Base-by-base conservation (phyloP, 2,888 invertebrate species). In the Lymantria dispar region DNA sequence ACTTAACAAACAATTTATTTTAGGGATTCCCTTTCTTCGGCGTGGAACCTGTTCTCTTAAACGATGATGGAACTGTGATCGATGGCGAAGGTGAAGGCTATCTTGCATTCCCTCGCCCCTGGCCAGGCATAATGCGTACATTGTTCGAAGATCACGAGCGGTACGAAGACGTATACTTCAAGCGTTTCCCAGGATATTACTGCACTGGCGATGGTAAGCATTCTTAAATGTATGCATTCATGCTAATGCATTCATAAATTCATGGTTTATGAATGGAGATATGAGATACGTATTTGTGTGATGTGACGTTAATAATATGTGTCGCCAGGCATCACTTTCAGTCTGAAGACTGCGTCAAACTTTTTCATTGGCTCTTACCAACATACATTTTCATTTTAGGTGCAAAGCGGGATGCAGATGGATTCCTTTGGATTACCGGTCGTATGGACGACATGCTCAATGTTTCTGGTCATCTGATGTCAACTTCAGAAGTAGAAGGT, bases 401-500 rank as follows among this genome's bases (percentile, higher is more conserved):
- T 50, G 98, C 98, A 0, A 93, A 94, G 64, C 93, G 98, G 52
- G 99, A 99, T 82, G 93, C 95, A 15, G 99, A 99, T 80, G 99
- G 99, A 0, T 98, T 98, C 82, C 89, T 98, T 50, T 98, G 98
- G 98, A 96, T 99, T 54, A 99, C 98, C 0, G 99, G 99, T 0
- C 95, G 99, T 52, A 97, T 99, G 38, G 99, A 99, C 81, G 99
- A 99, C 83, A 98, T 99, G 98, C 92, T 99, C 64, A 99, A 99
- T 85, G 99, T 99, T 8, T 98, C 98, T 1, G 99, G 99, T 0
- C 99, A 99, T 86, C 92, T 99, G 48, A 96, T 99, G 94, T 98
- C 98, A 56, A 99, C 99, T 0, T 97, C 99, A 0, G 98, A 99
- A 91, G 96, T 97, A 0, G 97, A 97, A 81, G 94, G 96, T 11